phyloP scores from a whole-genome alignment of 2,797 vertebrate genomes.

The Diplodus puntazzo region DNA sequence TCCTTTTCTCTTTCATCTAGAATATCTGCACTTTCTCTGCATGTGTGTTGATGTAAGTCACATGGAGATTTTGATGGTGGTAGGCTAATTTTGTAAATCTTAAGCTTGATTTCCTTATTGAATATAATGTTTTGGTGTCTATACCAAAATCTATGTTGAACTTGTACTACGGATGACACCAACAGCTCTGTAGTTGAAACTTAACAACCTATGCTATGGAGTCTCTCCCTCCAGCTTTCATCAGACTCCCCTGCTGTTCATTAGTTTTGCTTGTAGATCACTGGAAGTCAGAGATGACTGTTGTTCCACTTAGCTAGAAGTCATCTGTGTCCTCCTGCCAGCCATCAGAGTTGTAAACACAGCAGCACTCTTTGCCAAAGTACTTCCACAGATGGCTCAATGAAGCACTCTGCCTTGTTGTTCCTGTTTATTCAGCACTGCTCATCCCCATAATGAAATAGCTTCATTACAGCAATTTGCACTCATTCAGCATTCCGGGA shows the following conservation, averaged over 20 bases:
- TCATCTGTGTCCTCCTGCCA: slow-evolving; percentile 71
- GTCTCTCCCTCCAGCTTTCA: slow-evolving; percentile 17
- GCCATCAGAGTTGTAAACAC: slow-evolving; percentile 80
- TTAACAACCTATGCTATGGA: background rate
- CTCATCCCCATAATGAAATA: slow-evolving; percentile 83
- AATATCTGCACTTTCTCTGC: background rate
- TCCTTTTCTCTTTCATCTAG: background rate
- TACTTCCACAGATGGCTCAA: slow-evolving; percentile 83
- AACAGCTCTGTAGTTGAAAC: background rate
- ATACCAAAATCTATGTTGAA: background rate
- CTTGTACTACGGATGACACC: background rate
- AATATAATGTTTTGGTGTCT: background rate
- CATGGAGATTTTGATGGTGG: background rate
- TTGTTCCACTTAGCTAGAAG: slow-evolving; percentile 66
- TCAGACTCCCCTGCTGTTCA: slow-evolving; percentile 15
- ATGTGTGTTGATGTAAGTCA: background rate
- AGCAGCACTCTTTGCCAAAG: slow-evolving; percentile 71
- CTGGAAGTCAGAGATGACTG: slow-evolving; percentile 52
- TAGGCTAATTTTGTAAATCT: background rate
- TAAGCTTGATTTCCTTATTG: background rate
- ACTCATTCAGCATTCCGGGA: slow-evolving; percentile 78
- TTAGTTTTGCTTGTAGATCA: slow-evolving; percentile 56
- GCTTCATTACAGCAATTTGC: slow-evolving; percentile 85
- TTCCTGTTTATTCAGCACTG: slow-evolving; percentile 86
- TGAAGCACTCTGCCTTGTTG: slow-evolving; percentile 78